Base-by-base conservation (phyloP, 2,113 vertebrate genomes). In the Ptilonorhynchus violaceus region DNA sequence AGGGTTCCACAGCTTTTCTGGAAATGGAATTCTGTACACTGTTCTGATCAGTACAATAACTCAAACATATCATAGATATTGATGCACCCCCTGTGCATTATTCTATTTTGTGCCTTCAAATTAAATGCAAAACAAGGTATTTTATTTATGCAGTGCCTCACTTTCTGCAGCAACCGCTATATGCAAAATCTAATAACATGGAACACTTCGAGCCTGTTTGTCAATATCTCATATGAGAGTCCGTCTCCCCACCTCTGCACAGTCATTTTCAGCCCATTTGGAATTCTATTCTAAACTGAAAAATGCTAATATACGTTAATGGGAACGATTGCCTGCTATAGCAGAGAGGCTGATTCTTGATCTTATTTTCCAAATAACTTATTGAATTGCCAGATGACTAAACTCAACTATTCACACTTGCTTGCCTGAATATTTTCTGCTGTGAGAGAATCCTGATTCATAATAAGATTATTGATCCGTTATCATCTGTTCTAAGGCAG, bases 261-360 rank as follows among this genome's bases (percentile, higher is more conserved):
- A 85, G 75, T 91, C 83, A 96, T 97, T 97, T 97, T 79, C 52
- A 62, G 82, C 67, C 84, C 79, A 55, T 92, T 92, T 92, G 49
- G 73, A 95, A 93, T 95, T 95, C 95, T 85, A 49, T 53, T 88
- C 80, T 84, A 93, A 96, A 97, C 94, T 96, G 88, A 95, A 95
- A 97, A 93, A 86, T 92, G 84, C 44, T 97, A 96, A 97, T 97
- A 88, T 92, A 85, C 81, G 2, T 94, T 96, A 95, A 94, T 92
- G 79, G 96, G 78, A 96, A 92, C 4, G 4, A 90, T 59, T 93
- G 87, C 96, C 67, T 81, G 28, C 74, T 94, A 3, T 85, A 88
- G 81, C 85, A 73, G 37, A 81, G 53, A 94, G 64, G 49, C 33
- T 88, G 84, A 75, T 91, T 87, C 94, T 94, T 94, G 62, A 78